Base-by-base conservation (phyloP, 1,140 invertebrate genomes). In the Procambarus clarkii region DNA sequence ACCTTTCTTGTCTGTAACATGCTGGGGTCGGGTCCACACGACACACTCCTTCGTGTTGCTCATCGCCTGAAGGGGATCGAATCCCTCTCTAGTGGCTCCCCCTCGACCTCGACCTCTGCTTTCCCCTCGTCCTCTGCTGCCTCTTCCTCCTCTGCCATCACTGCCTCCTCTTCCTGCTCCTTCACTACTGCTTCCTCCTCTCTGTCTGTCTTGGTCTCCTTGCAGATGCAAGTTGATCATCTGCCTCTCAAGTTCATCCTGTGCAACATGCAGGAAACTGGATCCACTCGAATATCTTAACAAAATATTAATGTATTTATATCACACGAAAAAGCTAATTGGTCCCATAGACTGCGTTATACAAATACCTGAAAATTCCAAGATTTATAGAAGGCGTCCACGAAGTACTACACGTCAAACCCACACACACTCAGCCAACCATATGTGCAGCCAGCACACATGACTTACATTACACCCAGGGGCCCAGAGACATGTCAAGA, bases 1-100 rank as follows among this genome's bases (percentile, higher is more conserved):
- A 91, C 88, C 88, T 71, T 85, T 91, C 82, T 91, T 91, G 82
- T 77, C 50, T 0, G 48, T 78, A 44, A 91, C 34, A 45, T 84
- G 71, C 15, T 79, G 81, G 18, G 88, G 88, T 48, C 82, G 44
- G 11, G 88, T 91, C 88, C 88, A 86, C 81, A 91, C 88, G 2
- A 85, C 82, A 82, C 50, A 24, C 74, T 91, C 76, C n/a, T 46
- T 58, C 11, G 81, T 78, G 15, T 86, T 50, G n/a, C 88, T 82
- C 87, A 50, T 64, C 74, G 58, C 64, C 88, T 79, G 24, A 21
- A 18, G 34, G 11, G 7, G 45, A 21, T 18, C 60, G 21, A 7
- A 21, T 3, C n/a, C 8, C 85, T 69, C 44, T 58, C 54, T 0
- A 0, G 9, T 9, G 18, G 77, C 21, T 4, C 58, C 18, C 3